Evolutionary conservation across 1,140 invertebrate species (phyloP).

Genomic region (Drosophila yakuba): DNA sequence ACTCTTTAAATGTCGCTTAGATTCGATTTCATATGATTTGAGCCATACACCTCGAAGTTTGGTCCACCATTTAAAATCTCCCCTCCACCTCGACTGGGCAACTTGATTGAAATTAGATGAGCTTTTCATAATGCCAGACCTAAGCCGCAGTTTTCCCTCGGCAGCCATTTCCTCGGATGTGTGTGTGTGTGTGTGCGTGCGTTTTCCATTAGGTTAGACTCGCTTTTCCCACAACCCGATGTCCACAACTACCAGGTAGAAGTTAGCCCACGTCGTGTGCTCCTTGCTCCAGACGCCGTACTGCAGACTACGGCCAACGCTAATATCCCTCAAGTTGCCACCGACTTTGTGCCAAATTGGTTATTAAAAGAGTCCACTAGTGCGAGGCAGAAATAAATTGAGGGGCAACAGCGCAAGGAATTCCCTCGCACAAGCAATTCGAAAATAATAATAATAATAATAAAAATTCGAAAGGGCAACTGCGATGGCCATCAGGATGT

Average conservation of each 20-base stretch:
- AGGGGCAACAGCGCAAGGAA: conserved; percentile 25
- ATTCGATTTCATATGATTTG: conserved; percentile 26
- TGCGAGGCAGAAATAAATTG: conserved; percentile 44
- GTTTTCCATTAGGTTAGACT: conserved; percentile 64
- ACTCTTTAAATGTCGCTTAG: conserved; percentile 16
- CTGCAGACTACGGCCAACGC: conserved; percentile 10
- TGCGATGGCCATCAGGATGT: conserved; percentile 8
- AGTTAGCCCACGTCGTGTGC: conserved; percentile 24
- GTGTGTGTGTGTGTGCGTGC: conserved; percentile 6
- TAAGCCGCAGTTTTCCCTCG: conserved; percentile 32
- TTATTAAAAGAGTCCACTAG: conserved; percentile 77
- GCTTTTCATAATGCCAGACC: conserved; percentile 75
- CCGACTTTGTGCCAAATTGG: conserved; percentile 69
- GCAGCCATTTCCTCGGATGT: conserved; percentile 1
- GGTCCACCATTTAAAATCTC: conserved; percentile 38
- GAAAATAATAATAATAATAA: conserved; percentile 39
- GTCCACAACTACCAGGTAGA: conserved; percentile 19
- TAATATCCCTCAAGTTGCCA: conserved; percentile 54
- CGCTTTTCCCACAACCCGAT: neutral
- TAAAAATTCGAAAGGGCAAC: conserved; percentile 2
- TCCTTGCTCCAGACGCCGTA: neutral
- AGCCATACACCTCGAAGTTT: conserved; percentile 22
- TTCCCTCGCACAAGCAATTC: conserved; percentile 18
- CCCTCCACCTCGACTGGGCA: conserved; percentile 43
- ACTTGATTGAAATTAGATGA: conserved; percentile 80